Conservation (phyloP, 1,140 invertebrate genomes). For the Paramacrobiotus metropolitanus region DNA sequence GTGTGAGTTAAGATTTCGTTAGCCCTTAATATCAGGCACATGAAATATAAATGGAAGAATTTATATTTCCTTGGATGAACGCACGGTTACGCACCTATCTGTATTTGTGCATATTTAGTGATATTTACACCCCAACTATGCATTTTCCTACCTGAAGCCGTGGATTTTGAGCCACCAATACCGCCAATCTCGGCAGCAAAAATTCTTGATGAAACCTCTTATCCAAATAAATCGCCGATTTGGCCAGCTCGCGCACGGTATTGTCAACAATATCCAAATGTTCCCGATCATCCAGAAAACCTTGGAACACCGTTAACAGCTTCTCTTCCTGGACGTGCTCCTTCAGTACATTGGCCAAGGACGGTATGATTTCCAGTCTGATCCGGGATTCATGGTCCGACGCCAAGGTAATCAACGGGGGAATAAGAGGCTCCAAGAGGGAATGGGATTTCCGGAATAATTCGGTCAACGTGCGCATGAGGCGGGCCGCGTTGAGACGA, state of each 20-base stretch:
- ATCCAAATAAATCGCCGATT: not conserved
- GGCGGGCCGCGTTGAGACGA: not conserved
- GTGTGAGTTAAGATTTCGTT: no score
- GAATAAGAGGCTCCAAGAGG: not conserved
- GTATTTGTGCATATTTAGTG: no score
- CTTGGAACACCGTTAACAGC: not conserved
- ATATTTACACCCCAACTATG: no score
- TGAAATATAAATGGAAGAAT: no score
- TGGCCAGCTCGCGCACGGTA: not conserved
- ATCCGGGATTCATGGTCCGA: not conserved
- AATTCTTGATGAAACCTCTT: constrained; percentile 1
- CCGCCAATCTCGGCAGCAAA: not conserved
- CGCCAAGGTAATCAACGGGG: not conserved
- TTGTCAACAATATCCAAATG: not conserved
- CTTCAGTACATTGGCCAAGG: not conserved
- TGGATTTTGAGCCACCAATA: not conserved
- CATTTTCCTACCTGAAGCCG: not conserved
- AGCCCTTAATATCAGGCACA: no score
- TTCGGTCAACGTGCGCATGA: not conserved
- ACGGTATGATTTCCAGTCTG: not conserved
- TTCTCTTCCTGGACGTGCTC: not conserved
- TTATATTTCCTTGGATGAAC: no score
- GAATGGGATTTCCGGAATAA: not conserved
- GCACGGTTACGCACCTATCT: no score
- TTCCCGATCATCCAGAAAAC: not conserved